Percentiles rank a stretch among this genome's conserved stretches.
Conservation (phyloP, 1,140 invertebrate genomes). For the Trachymyrmex septentrionalis region DNA sequence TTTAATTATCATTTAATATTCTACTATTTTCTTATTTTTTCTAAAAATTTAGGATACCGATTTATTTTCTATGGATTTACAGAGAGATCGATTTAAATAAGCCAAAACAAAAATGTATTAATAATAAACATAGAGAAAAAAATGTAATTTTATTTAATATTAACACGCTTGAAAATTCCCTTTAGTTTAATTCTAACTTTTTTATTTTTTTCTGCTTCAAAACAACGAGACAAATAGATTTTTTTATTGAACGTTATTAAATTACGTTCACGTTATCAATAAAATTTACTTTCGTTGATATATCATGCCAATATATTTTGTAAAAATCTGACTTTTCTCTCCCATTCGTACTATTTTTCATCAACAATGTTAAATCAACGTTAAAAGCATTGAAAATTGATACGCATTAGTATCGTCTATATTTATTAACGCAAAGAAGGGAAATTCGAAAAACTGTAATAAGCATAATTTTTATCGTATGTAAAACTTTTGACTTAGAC, state of each 20-base stretch:
- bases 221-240: neutral
- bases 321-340: neutral
- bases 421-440: neutral
- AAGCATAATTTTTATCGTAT: neutral
- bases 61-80: neutral
- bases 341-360: neutral
- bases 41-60: neutral
- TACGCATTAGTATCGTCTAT: neutral
- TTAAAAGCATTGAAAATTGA: slow-evolving; percentile 2
- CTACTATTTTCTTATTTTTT: neutral
- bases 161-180: neutral
- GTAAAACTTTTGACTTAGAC: neutral
- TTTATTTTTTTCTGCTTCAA: neutral
- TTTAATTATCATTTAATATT: neutral
- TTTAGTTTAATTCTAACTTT: neutral
- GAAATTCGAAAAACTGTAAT: neutral
- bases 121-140: neutral
- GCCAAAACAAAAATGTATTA: neutral
- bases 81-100: slow-evolving; percentile 1
- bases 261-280: neutral
- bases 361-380: neutral
- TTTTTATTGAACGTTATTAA: neutral
- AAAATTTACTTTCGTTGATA: neutral
- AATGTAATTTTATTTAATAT: slow-evolving; percentile 1
- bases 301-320: neutral